Conservation (phyloP, 2,113 vertebrate genomes). For the Dunckerocampus dactyliophorus region DNA sequence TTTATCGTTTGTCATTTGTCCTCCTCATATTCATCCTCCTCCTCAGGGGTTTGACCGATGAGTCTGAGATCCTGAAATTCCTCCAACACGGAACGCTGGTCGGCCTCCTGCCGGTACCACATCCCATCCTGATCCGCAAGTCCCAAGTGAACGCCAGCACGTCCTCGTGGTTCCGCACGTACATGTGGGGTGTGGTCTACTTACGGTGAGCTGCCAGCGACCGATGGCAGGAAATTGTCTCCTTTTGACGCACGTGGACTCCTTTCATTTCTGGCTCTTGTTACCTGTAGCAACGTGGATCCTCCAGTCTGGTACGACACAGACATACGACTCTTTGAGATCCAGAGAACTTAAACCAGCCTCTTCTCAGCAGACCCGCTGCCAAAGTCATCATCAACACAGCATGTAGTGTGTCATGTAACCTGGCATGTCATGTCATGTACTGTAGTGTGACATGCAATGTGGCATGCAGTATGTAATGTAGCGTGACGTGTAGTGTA, state of each 20-base stretch:
- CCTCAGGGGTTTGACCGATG: slow-evolving; percentile 88
- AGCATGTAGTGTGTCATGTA: no score
- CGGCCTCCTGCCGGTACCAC: slow-evolving; percentile 94
- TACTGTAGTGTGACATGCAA: no score
- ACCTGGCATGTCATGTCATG: no score
- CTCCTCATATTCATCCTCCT: not conserved
- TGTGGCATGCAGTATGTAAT: no score
- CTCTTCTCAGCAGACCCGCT: no score
- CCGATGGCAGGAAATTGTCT: not conserved
- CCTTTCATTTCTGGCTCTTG: slow-evolving; percentile 16
- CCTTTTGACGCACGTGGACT: not conserved
- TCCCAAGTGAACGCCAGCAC: slow-evolving; percentile 95
- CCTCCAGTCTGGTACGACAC: slow-evolving; percentile 98
- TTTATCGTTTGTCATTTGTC: not conserved
- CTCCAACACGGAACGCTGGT: slow-evolving; percentile 94
- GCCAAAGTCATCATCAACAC: no score
- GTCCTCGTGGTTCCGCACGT: slow-evolving; percentile 95
- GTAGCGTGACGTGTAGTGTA: no score
- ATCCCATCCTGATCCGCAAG: slow-evolving; percentile 97
- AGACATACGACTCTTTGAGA: slow-evolving; percentile 95
- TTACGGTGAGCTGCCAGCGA: slow-evolving; percentile 76
- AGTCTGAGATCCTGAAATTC: slow-evolving; percentile 94
- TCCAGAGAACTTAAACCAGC: slow-evolving; percentile 86
- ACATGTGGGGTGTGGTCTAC: slow-evolving; percentile 98
- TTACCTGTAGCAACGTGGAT: slow-evolving; percentile 85